Conservation (phyloP, 2,888 invertebrate species). For the Dasypolia templi region DNA sequence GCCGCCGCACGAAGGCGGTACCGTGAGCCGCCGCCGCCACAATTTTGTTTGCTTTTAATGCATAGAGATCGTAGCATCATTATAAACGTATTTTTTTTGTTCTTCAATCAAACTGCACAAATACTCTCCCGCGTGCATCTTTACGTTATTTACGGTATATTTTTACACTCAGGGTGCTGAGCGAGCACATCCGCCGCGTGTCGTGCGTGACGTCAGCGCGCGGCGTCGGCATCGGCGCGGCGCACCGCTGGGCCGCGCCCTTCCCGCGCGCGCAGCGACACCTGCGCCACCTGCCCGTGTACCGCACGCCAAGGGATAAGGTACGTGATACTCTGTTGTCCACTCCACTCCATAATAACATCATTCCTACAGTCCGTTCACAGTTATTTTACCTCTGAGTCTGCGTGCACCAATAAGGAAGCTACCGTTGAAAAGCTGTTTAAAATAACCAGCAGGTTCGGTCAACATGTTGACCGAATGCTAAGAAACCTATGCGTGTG, state of each 20-base stretch:
- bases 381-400: too few species aligned
- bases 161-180: constrained; percentile 92
- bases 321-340: constrained; percentile 32
- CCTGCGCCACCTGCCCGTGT: constrained; percentile 96
- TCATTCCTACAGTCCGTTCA: too few species aligned
- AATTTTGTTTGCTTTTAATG: too few species aligned
- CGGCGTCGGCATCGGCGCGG: constrained; percentile 91
- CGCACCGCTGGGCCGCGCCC: constrained; percentile 96
- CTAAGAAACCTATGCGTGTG: not conserved
- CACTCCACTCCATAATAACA: not conserved
- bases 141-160: too few species aligned
- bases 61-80: too few species aligned
- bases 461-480: not conserved
- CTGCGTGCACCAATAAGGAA: too few species aligned
- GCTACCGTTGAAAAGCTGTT: too few species aligned
- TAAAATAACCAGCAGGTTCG: not conserved
- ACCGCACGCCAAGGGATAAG: constrained; percentile 95
- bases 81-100: too few species aligned
- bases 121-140: too few species aligned
- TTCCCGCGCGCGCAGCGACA: constrained; percentile 98
- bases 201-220: constrained; percentile 48
- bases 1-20: too few species aligned
- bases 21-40: too few species aligned
- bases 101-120: too few species aligned
- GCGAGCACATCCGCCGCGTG: constrained; percentile 94